Evolutionary conservation across 2,888 invertebrate genomes (phyloP), one percentile per base, ranked within the genome.

Genomic region (Sminthurinus aureus): DNA sequence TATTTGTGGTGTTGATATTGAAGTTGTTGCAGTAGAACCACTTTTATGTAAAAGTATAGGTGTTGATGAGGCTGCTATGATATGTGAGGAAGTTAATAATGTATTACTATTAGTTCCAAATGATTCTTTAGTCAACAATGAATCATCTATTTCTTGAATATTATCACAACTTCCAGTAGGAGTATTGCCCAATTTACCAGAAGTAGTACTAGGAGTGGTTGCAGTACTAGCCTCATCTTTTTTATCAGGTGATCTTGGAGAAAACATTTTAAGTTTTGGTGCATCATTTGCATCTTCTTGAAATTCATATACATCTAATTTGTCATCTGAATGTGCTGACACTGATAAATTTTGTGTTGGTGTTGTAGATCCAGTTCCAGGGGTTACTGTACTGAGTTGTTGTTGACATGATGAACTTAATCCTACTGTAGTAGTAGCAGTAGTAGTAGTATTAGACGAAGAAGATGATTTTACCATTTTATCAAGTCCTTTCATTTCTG

Each of bases 401-500:
- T 20, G 15, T 26, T 20, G 12, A 24, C 24, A 0, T 38, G 38
- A 38, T 38, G 38, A 1, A 38, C 38, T 38, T n/a, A n/a, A n/a
- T 4, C 38, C 38, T 38, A 38, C 38, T 24, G 9, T 9, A 24
- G 73, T 24, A 13, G 76, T 24, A 4, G 20, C 1, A 8, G 76
- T 52, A 58, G 22, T 22, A 18, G 20, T 75, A 51, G 38, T 3
- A 15, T 11, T 15, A 6, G 58, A 52, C 0, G 58, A 24, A n/a
- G 50, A n/a, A 13, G 26, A 52, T 6, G 91, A 88, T 89, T 93
- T 93, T 0, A 93, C 91, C 12, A 92, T 92, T 88, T 93, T 93
- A 81, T 93, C 93, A 79, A 96, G 93, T 8, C 96, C 96, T 90
- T 96, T 96, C 3, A 96, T 90, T 90, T 96, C 96, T 0, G 95